phyloP scores from a whole-genome alignment of 2,888 invertebrate species.

The Rotaria macrura region DNA sequence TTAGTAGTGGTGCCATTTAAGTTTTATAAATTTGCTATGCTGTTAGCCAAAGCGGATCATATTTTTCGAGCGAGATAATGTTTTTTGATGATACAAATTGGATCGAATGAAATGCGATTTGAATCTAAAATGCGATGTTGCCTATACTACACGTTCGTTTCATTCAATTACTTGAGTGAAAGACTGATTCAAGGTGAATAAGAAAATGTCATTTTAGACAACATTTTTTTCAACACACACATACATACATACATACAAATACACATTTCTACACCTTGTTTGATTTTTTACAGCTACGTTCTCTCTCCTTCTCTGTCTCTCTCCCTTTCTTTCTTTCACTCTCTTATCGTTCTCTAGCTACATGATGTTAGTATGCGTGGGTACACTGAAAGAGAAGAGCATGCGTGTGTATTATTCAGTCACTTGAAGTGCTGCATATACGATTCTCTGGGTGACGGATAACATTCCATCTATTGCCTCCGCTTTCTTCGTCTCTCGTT shows the following conservation, averaged over 20 bases:
- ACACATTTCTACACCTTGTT: neutral
- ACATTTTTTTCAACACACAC: neutral
- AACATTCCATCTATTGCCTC: neutral
- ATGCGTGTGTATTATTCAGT: neutral
- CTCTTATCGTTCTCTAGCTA: neutral
- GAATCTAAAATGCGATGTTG: neutral
- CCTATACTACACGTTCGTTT: neutral
- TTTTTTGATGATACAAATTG: neutral
- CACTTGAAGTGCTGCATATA: neutral
- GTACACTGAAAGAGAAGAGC: neutral
- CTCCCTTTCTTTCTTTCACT: too few relatives aligned
- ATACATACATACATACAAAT: neutral
- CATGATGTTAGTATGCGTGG: neutral
- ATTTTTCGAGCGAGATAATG: neutral
- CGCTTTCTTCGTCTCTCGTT: neutral
- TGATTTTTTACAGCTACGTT: neutral
- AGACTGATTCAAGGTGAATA: neutral
- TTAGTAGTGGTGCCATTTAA: neutral
- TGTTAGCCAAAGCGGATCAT: neutral
- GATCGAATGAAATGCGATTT: constrained; percentile 1
- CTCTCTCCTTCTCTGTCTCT: too few relatives aligned
- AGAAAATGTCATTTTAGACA: neutral
- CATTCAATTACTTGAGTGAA: neutral
- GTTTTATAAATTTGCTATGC: neutral
- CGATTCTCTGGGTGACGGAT: neutral